Conservation (phyloP, 2,888 invertebrate genomes). For the Entomobrya proxima region DNA sequence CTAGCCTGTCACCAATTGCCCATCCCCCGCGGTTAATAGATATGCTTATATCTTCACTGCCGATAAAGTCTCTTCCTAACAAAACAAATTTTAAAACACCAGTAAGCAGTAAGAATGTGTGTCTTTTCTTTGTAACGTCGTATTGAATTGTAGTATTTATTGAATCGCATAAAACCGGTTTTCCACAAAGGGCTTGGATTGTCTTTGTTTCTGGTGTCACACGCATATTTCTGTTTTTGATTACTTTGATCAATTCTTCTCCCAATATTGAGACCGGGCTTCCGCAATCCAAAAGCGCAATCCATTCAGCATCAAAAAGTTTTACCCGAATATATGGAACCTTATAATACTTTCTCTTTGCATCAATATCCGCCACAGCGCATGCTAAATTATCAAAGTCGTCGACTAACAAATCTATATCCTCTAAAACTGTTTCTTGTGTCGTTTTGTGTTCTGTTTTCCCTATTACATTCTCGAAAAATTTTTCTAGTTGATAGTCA, state of each 20-base stretch:
- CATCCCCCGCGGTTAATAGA: not conserved
- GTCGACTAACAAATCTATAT: too few species aligned
- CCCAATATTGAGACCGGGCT: constrained; percentile 5
- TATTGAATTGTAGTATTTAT: not conserved
- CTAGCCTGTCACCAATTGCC: not conserved
- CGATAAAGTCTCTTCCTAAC: constrained; percentile 18
- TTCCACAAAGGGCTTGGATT: not conserved
- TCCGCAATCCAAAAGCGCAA: not conserved
- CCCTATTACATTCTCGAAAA: too few species aligned
- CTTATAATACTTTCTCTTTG: not conserved
- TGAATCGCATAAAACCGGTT: not conserved
- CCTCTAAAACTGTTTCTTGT: too few species aligned
- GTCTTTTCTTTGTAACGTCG: not conserved
- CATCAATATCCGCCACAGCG: not conserved
- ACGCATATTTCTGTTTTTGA: not conserved
- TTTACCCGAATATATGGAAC: not conserved
- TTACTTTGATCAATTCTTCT: not conserved
- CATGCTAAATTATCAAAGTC: too few species aligned
- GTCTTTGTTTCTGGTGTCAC: not conserved
- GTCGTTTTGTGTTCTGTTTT: too few species aligned
- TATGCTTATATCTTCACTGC: not conserved
- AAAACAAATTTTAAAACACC: not conserved
- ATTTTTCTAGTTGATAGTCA: too few species aligned
- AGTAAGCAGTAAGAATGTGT: not conserved
- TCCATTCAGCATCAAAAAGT: constrained; percentile 5